Evolutionary conservation across 2,797 vertebrate species (phyloP), one percentile per base, ranked within the genome.

Genomic region (Coreius guichenoti): DNA sequence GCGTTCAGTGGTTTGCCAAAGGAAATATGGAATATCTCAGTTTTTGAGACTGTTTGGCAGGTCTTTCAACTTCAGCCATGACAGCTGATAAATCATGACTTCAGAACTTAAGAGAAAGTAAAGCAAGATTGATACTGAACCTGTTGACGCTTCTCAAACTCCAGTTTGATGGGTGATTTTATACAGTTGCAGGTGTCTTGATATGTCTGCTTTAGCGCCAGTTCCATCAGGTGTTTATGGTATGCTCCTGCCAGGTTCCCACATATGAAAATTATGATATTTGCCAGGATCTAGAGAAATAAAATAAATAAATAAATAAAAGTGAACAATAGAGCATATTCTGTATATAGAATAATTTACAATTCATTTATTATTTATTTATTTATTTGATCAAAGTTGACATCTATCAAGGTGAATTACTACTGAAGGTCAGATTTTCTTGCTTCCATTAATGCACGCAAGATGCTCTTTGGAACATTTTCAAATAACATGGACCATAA

Each of bases 121-220:
- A 79, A 26, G 31, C 8, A 16, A 69, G n/a, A 77, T 1, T 68
- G 36, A 83, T 78, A 82, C 81, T 26, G 68, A 93, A 99, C 98
- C 97, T 99, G 98, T 85, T 99, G 98, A 63, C 96, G 95, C 90
- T 98, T 99, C 92, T 99, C 98, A 93, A 98, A 99, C 87, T 99
- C 98, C 88, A 99, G 87, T 91, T 99, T 99, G 92, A 99, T 99
- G 13, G 98, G 97, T 16, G 98, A 99, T 92, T 99, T 99, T 93
- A 99, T 99, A 93, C 97, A 99, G 91, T 98, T 99, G 93, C 98
- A 99, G 0, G 98, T 99, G 93, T 99, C 98, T 87, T 97, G 97
- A 86, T 99, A 99, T 0, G 98, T 99, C 88, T 99, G 98, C 90
- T 97, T 97, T 8, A 99, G 94, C 0, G 98, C 98, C 12, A 99